These are phyloP conservation scores for Astreopora myriophthalma DNA, from an alignment of 64 coral and sea anemone genomes.

Conservation along the genomic window DNA sequence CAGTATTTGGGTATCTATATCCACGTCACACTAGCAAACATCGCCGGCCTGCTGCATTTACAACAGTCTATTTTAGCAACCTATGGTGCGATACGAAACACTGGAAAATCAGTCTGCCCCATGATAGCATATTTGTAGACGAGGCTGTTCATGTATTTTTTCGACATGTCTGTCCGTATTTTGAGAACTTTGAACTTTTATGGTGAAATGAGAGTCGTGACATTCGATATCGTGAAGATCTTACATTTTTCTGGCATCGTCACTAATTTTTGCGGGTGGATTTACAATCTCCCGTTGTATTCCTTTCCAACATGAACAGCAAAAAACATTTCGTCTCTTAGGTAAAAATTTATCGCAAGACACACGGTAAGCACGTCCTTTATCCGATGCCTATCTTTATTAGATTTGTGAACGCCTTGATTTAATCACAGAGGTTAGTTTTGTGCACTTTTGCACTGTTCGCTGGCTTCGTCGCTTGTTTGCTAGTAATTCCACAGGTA, in stretches of 20 bases:
- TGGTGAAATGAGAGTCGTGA: background rate
- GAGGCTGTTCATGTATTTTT: background rate
- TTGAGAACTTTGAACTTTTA: background rate
- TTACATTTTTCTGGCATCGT: background rate
- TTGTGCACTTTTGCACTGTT: no score
- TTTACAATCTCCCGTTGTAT: background rate
- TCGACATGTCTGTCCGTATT: background rate
- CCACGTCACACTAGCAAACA: background rate
- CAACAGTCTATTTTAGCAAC: background rate
- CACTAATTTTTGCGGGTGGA: background rate
- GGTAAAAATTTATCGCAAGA: background rate
- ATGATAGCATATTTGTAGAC: background rate
- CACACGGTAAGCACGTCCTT: background rate
- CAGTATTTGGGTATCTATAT: background rate
- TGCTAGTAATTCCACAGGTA: no score
- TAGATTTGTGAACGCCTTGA: no score
- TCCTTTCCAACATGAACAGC: background rate
- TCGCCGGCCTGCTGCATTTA: background rate
- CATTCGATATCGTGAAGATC: background rate
- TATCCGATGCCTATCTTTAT: no score
- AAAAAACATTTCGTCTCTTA: background rate
- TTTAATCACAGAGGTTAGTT: no score
- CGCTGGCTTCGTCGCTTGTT: no score
- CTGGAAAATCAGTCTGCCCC: background rate
- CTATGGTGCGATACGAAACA: background rate